A percentile compares a stretch with the other conserved stretches of the same genome.
Conservation (phyloP, 2,888 invertebrate genomes). For the Cheiracanthium punctorium region DNA sequence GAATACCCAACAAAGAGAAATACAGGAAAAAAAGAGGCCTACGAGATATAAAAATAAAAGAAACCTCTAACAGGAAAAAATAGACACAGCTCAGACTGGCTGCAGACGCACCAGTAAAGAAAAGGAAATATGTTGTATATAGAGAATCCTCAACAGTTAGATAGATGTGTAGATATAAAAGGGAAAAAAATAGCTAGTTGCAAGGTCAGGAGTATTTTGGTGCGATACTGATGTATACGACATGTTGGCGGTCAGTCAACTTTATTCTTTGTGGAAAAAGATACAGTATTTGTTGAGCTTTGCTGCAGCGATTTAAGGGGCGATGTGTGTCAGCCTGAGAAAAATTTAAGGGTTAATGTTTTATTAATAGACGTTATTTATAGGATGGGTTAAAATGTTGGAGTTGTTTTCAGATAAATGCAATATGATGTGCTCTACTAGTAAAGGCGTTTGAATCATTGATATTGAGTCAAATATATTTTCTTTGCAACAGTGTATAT, state of each 20-base stretch:
- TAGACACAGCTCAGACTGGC: conserved; percentile 53
- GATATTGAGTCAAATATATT: too few species aligned
- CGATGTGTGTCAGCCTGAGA: background rate
- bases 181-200: conserved; percentile 48
- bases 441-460: too few species aligned
- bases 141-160: conserved; percentile 55
- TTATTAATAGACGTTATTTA: background rate
- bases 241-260: conserved; percentile 62
- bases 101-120: conserved; percentile 46
- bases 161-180: conserved; percentile 64
- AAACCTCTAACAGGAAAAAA: conserved; percentile 52
- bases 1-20: conserved; percentile 32
- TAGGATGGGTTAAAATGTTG: too few species aligned
- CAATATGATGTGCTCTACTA: too few species aligned
- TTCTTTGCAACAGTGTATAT: too few species aligned
- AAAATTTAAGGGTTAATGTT: background rate
- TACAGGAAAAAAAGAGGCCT: conserved; percentile 38
- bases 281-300: conserved; percentile 35
- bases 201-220: conserved; percentile 66
- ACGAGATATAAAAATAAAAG: conserved; percentile 67
- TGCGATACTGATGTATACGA: conserved; percentile 49
- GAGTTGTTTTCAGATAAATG: background rate
- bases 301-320: too few species aligned
- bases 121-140: conserved; percentile 69
- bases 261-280: conserved; percentile 27